Conservation (phyloP, 2,888 invertebrate species). For the Macrophya alboannulata region DNA sequence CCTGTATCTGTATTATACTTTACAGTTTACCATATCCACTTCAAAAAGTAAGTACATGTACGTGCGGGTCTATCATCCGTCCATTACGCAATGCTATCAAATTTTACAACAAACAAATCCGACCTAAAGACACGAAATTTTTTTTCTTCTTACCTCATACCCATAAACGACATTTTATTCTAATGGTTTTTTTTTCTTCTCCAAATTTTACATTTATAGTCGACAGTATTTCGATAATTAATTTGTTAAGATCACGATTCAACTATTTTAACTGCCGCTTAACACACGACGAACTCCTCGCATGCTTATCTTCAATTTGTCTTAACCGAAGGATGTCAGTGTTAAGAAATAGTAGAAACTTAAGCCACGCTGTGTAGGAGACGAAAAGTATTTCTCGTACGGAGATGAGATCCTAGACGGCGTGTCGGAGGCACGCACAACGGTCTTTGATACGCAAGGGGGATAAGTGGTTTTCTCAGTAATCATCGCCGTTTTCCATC, state of each 20-base stretch:
- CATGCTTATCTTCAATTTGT: slow-evolving; percentile 3
- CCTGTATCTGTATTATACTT: neutral
- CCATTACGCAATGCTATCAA: neutral
- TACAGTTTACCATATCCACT: neutral
- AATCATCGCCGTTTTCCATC: neutral
- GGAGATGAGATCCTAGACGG: neutral
- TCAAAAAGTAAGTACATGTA: neutral
- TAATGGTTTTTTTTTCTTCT: neutral
- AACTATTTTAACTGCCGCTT: neutral
- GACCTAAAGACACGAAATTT: neutral
- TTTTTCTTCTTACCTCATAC: neutral
- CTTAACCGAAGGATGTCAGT: slow-evolving; percentile 1
- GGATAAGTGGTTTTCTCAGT: neutral
- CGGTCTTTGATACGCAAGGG: neutral
- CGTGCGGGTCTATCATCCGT: neutral
- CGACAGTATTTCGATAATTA: slow-evolving; percentile 50
- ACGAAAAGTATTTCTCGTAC: neutral
- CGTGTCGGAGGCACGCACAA: neutral
- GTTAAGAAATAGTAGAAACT: slow-evolving; percentile 20
- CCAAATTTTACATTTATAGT: slow-evolving; percentile 59
- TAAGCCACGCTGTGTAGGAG: neutral
- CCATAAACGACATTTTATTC: neutral
- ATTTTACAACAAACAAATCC: neutral
- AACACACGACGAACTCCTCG: neutral
- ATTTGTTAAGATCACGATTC: slow-evolving; percentile 20